These are phyloP conservation scores for Drosophila histrio DNA, from an alignment of 2,888 invertebrate species.

Conservation along the genomic window DNA sequence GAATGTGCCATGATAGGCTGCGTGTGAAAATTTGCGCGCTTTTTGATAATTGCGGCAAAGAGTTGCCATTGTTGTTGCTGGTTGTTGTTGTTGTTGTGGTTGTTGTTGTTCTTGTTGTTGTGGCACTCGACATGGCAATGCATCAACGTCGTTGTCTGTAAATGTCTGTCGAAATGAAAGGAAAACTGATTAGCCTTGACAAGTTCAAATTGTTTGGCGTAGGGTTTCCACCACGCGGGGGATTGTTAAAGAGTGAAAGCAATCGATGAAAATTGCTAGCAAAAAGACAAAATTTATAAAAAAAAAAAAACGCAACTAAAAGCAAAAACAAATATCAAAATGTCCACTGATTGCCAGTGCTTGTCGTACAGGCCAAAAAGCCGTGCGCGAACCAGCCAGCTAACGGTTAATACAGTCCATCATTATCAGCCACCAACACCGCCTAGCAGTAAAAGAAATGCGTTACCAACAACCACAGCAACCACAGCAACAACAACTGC, in stretches of 20 bases:
- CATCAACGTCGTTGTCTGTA: slow-evolving; percentile 70
- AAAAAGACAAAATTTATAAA: slow-evolving; percentile 22
- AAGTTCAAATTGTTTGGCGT: slow-evolving; percentile 72
- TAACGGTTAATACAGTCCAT: slow-evolving; percentile 82
- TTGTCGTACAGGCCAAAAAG: slow-evolving; percentile 59
- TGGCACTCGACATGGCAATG: slow-evolving; percentile 58
- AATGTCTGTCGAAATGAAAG: slow-evolving; percentile 72
- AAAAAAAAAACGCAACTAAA: slow-evolving; percentile 7
- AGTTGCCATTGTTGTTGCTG: slow-evolving; percentile 11
- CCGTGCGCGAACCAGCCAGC: slow-evolving; percentile 38
- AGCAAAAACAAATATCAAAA: slow-evolving; percentile 61
- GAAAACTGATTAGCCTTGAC: slow-evolving; percentile 76
- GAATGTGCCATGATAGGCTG: slow-evolving; percentile 50
- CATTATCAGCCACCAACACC: slow-evolving; percentile 73
- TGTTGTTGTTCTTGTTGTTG: not conserved
- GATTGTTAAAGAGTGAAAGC: slow-evolving; percentile 62
- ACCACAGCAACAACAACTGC: slow-evolving; percentile 23
- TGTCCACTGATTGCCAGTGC: slow-evolving; percentile 79
- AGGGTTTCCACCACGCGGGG: slow-evolving; percentile 9
- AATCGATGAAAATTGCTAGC: slow-evolving; percentile 24
- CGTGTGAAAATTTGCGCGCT: slow-evolving; percentile 77
- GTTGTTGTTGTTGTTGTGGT: slow-evolving; percentile 2
- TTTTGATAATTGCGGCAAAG: slow-evolving; percentile 74
- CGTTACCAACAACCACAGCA: slow-evolving; percentile 50
- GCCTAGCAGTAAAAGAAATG: slow-evolving; percentile 70